These are phyloP conservation scores for Dryobates pubescens DNA, from an alignment of 2,797 vertebrate genomes.

Conservation along the genomic window DNA sequence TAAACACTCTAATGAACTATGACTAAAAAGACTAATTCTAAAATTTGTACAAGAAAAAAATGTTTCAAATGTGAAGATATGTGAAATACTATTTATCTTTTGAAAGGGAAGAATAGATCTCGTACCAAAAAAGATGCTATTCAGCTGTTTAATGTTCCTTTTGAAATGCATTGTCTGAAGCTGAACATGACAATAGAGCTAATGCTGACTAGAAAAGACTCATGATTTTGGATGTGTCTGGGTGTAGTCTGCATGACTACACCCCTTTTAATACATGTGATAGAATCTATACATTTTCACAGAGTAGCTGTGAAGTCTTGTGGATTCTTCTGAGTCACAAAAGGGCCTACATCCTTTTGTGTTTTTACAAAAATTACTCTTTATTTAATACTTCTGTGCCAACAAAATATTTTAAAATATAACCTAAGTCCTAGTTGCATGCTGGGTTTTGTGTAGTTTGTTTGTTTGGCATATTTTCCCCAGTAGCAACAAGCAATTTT, in stretches of 20 bases:
- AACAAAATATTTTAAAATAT: not conserved
- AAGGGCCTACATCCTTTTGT: not conserved
- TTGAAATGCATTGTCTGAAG: not conserved
- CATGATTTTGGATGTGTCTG: not conserved
- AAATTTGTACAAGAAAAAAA: not conserved
- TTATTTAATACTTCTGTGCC: not conserved
- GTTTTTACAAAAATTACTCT: not conserved
- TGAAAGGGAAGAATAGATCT: not conserved
- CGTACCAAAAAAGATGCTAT: not conserved
- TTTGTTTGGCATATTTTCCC: not conserved
- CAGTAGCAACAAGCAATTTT: not conserved
- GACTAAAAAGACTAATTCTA: not conserved
- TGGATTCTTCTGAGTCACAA: not conserved
- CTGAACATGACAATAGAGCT: not conserved
- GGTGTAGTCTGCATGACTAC: not conserved
- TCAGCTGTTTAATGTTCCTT: not conserved
- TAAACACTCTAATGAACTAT: not conserved
- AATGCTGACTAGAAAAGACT: not conserved
- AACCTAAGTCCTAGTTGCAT: not conserved
- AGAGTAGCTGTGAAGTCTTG: not conserved
- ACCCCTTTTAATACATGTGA: not conserved
- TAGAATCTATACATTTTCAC: not conserved
- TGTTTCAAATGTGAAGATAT: not conserved
- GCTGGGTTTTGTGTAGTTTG: not conserved
- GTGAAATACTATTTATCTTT: not conserved